Conservation (phyloP, 1,140 invertebrate species). For the Plectus sambesii region DNA sequence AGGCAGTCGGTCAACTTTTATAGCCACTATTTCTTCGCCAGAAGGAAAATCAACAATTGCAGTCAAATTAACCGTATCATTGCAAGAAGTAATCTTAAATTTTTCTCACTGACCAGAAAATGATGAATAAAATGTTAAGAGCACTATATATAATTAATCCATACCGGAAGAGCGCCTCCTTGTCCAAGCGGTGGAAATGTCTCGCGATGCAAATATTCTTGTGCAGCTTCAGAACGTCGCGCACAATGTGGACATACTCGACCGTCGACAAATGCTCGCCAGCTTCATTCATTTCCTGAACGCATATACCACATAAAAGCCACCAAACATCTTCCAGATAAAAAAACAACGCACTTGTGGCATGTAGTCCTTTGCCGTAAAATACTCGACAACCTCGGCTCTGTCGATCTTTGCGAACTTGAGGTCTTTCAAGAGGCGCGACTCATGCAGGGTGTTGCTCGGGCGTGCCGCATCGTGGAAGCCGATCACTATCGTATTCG, state of each 20-base stretch:
- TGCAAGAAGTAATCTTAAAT: too few relatives aligned
- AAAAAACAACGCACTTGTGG: conserved; percentile 18
- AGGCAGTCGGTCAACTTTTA: too few relatives aligned
- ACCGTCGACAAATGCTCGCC: conserved; percentile 39
- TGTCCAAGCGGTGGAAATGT: conserved; percentile 72
- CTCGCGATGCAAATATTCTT: conserved; percentile 88
- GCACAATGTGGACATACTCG: conserved; percentile 79
- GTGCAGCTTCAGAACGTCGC: conserved; percentile 66
- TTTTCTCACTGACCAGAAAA: neutral
- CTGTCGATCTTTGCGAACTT: conserved; percentile 45
- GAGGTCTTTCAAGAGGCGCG: conserved; percentile 40
- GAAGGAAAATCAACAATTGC: too few relatives aligned
- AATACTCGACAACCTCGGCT: conserved; percentile 56
- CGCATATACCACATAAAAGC: conserved; percentile 13
- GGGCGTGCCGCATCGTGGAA: conserved; percentile 57
- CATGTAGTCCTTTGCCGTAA: conserved; percentile 55
- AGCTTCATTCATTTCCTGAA: conserved; percentile 40
- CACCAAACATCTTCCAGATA: too few relatives aligned
- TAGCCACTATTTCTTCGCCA: too few relatives aligned
- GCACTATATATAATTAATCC: conserved; percentile 10
- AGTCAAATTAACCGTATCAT: too few relatives aligned
- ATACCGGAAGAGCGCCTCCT: conserved; percentile 41
- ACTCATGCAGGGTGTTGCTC: conserved; percentile 32
- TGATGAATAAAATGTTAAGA: conserved; percentile 2
- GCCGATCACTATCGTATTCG: conserved; percentile 75